Base-by-base conservation (phyloP, 2,113 vertebrate species). In the Rissa tridactyla region DNA sequence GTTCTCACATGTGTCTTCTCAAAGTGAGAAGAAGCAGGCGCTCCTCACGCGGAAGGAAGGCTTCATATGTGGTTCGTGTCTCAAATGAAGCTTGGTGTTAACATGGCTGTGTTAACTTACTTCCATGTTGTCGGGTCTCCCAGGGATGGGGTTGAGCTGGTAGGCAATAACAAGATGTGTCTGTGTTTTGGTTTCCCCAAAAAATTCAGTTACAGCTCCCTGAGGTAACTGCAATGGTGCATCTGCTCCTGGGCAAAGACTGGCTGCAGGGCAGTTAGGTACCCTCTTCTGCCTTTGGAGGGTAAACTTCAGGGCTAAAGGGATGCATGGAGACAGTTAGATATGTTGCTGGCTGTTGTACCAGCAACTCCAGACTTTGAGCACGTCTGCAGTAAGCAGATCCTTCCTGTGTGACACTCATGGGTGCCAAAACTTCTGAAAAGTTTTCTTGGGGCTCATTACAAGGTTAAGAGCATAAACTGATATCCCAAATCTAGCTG, bases 21-120 rank as follows among this genome's bases (percentile, higher is more conserved):
- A 40, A 69, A 61, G 54, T 0, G 1, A n/a, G 16, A 42, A 69
- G 51, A 54, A 61, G 36, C 14, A 10, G 29, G 8, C 51, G 60
- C 16, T 60, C 26, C 29, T 55, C 66, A 20, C 0, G 2, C 4
- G 9, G 26, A 36, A 73, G 64, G 44, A 73, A 18, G 21, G 18
- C 26, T 83, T 86, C 15, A 1, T 4, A 2, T 1, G 0, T 26
- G 42, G 27, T 40, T 25, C 0, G 0, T 40, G 8, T 84, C 13
- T 77, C 13, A 8, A 26, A 54, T 5, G 8, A 47, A 71, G 46
- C 38, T 57, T 27, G n/a, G 17, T 15, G 1, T 94, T 77, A 27
- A 9, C 15, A 3, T 16, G 82, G 18, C 8, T 73, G 0, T n/a
- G 0, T 78, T 62, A 58, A 49, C 19, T 49, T 55, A 3, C 12